These are phyloP conservation scores for Palloptera scutellata DNA, from an alignment of 2,888 invertebrate genomes.

Conservation along the genomic window DNA sequence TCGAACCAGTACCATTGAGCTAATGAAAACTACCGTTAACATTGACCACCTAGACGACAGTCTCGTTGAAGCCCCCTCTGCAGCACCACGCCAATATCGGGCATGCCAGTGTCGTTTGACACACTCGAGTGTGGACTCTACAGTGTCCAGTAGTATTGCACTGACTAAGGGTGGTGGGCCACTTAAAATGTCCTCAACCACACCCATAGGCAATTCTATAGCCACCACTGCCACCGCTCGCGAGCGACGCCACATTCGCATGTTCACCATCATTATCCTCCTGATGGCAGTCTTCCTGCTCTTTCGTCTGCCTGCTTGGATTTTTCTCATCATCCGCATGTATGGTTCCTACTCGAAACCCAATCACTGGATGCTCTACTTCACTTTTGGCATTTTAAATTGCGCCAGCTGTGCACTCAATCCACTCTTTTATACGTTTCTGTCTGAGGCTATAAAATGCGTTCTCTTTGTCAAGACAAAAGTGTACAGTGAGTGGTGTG, in stretches of 20 bases:
- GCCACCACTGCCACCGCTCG: slow-evolving; percentile 35
- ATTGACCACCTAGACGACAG: background rate
- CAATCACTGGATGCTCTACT: slow-evolving; percentile 65
- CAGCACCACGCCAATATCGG: background rate
- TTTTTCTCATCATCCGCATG: slow-evolving; percentile 66
- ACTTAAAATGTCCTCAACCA: background rate
- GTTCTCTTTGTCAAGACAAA: slow-evolving; percentile 40
- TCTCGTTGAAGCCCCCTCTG: background rate
- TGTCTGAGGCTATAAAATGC: slow-evolving; percentile 65
- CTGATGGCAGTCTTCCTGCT: slow-evolving; percentile 67
- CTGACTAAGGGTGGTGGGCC: slow-evolving; percentile 21
- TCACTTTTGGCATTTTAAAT: slow-evolving; percentile 66
- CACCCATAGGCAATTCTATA: background rate
- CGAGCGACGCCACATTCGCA: slow-evolving; percentile 66
- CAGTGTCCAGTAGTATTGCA: slow-evolving; percentile 35
- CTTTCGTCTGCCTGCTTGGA: slow-evolving; percentile 68
- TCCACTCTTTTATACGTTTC: slow-evolving; percentile 70
- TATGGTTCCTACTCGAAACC: slow-evolving; percentile 51
- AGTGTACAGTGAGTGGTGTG: slow-evolving; percentile 32
- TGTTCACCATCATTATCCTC: slow-evolving; percentile 68
- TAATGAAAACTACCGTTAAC: background rate
- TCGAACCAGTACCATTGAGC: background rate
- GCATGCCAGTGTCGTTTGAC: background rate
- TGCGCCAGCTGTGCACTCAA: slow-evolving; percentile 68
- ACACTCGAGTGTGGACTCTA: background rate